phyloP scores from a whole-genome alignment of 1,140 invertebrate genomes.

The Bombus difficillimus region DNA sequence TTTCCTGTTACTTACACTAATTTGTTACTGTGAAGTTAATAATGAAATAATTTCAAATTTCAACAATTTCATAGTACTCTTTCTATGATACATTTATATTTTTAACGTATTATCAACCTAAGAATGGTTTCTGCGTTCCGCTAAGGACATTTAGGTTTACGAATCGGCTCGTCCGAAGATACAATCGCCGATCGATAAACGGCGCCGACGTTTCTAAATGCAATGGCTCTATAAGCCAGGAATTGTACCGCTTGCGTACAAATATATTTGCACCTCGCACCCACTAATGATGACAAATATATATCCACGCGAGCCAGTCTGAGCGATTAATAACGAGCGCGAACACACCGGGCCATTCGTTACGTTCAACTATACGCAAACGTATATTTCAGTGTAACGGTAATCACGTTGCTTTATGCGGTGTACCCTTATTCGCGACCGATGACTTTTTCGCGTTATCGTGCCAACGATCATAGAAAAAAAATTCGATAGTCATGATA shows the following conservation, averaged over 20 bases:
- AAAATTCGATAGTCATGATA: neutral
- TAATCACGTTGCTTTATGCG: constrained; percentile 54
- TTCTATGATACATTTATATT: neutral
- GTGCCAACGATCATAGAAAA: neutral
- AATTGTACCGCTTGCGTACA: constrained; percentile 53
- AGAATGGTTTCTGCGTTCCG: neutral
- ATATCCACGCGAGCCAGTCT: constrained; percentile 54
- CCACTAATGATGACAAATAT: constrained; percentile 71
- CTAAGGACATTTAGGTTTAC: neutral
- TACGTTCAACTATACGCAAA: constrained; percentile 64
- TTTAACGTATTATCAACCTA: too few relatives aligned
- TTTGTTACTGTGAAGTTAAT: too few relatives aligned
- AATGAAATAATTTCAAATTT: neutral
- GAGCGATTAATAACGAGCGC: constrained; percentile 63
- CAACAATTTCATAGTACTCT: neutral
- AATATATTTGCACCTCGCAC: constrained; percentile 58
- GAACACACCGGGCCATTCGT: constrained; percentile 64
- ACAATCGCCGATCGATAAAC: constrained; percentile 31
- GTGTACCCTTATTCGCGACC: constrained; percentile 32
- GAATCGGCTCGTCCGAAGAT: neutral
- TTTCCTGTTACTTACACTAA: too few relatives aligned
- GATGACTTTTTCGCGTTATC: constrained; percentile 12
- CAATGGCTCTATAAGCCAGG: constrained; percentile 43
- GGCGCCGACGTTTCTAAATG: constrained; percentile 33
- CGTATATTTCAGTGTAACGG: constrained; percentile 64